Percentiles rank a stretch among this genome's conserved stretches.
Conservation (phyloP, 2,113 vertebrate genomes). For the Desmodus rotundus region DNA sequence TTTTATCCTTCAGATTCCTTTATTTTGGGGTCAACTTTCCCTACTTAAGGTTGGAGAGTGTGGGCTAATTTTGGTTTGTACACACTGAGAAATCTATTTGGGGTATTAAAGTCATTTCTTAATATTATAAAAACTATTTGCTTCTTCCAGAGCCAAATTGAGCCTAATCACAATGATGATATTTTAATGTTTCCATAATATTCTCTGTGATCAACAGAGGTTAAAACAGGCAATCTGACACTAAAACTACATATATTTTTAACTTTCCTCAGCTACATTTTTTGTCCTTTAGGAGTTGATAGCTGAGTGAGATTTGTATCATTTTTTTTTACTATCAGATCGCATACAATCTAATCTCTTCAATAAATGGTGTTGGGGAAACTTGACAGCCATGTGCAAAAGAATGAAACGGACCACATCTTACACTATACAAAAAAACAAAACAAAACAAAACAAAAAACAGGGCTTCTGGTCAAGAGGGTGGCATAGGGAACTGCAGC, state of each 20-base stretch:
- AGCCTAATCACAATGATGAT: neutral
- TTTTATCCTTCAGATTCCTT: neutral
- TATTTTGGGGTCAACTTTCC: neutral
- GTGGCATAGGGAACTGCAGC: neutral
- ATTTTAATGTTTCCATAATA: constrained; percentile 15
- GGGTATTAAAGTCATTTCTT: neutral
- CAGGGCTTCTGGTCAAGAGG: neutral
- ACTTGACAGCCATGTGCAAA: neutral
- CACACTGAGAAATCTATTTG: neutral
- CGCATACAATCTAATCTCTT: neutral
- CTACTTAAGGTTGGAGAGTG: neutral
- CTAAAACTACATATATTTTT: neutral
- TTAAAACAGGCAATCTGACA: neutral
- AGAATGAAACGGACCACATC: neutral
- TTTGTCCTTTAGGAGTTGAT: neutral
- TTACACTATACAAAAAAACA: neutral
- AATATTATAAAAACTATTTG: neutral
- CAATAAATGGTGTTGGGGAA: neutral
- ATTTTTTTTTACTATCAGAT: neutral
- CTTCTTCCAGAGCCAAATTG: neutral
- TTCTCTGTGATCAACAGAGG: neutral
- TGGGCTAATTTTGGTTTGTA: neutral
- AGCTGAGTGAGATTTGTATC: neutral
- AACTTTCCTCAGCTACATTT: neutral
- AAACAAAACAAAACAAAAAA: neutral